These are phyloP conservation scores for Protosalanx chinensis DNA, from an alignment of 2,797 vertebrate genomes.

Conservation along the genomic window DNA sequence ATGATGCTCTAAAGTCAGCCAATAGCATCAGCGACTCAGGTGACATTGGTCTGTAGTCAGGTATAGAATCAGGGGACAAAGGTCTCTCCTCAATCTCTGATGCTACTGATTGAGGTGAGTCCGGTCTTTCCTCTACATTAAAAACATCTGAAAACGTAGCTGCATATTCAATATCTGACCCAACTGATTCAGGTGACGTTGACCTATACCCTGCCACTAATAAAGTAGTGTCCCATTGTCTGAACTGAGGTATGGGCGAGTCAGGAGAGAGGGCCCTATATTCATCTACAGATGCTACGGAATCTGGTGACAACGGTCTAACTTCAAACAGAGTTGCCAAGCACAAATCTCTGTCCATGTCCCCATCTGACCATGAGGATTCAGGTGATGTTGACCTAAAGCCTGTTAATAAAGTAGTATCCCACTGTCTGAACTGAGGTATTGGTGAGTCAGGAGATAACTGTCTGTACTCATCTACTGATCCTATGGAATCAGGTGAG, in stretches of 20 bases:
- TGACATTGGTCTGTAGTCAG: too few relatives aligned
- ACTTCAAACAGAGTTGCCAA: constrained; percentile 3
- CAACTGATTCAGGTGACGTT: constrained; percentile 27
- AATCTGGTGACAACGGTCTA: constrained; percentile 38
- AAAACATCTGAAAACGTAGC: not conserved
- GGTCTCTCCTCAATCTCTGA: too few relatives aligned
- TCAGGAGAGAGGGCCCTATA: too few relatives aligned
- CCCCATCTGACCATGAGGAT: constrained; percentile 18
- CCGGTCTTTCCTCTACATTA: not conserved
- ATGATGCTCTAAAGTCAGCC: too few relatives aligned
- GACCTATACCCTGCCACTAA: not conserved
- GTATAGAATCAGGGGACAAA: too few relatives aligned
- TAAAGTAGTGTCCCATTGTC: not conserved
- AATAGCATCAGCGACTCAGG: too few relatives aligned
- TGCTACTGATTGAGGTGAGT: too few relatives aligned
- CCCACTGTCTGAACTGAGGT: constrained; percentile 3
- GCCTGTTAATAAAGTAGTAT: not conserved
- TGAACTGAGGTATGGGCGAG: constrained; percentile 21
- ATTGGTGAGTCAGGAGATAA: constrained; percentile 10
- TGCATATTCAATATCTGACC: not conserved
- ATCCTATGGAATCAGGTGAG: constrained; percentile 20
- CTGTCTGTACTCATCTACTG: constrained; percentile 7
- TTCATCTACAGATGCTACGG: constrained; percentile 36
- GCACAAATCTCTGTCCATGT: not conserved
- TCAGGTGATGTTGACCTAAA: constrained; percentile 16